Evolutionary conservation across 2,797 vertebrate genomes (phyloP).

Genomic region (Chlorospingus flavigularis): DNA sequence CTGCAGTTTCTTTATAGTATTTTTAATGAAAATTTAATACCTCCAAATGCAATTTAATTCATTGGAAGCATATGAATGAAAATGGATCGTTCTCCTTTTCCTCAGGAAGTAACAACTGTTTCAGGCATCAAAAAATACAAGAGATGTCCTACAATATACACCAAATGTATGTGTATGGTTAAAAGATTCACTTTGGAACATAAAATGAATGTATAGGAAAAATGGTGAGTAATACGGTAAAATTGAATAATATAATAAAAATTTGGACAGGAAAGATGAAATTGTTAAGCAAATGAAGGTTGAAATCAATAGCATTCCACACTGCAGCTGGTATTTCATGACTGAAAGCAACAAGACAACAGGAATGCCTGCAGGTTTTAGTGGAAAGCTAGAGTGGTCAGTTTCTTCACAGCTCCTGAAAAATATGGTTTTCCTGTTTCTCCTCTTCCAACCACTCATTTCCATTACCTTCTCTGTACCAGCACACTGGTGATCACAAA

Average conservation of each 20-base stretch:
- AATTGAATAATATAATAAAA: not conserved
- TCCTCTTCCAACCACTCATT: not conserved
- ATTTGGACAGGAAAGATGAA: not conserved
- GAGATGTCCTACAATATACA: rapidly evolving
- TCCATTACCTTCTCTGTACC: not conserved
- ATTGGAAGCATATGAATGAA: rapidly evolving
- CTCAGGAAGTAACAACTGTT: not conserved
- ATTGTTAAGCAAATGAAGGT: not conserved
- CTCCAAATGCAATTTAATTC: not conserved
- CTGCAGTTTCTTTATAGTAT: not conserved
- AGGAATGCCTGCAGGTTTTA: not conserved
- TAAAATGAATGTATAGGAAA: not conserved
- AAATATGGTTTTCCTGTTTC: not conserved
- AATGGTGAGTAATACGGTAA: not conserved
- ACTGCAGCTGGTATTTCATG: not conserved
- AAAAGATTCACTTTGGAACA: not conserved
- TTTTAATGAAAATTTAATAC: not conserved
- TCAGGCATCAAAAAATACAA: not conserved
- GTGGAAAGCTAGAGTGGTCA: not conserved
- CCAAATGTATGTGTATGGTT: rapidly evolving
- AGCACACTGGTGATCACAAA: not conserved
- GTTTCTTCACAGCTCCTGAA: not conserved
- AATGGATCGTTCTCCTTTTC: not conserved
- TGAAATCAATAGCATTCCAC: not conserved
- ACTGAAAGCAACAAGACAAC: not conserved